A percentile compares a stretch with the other conserved stretches of the same genome.
phyloP scores from a whole-genome alignment of 2,113 vertebrate species.

The Odontesthes bonariensis region DNA sequence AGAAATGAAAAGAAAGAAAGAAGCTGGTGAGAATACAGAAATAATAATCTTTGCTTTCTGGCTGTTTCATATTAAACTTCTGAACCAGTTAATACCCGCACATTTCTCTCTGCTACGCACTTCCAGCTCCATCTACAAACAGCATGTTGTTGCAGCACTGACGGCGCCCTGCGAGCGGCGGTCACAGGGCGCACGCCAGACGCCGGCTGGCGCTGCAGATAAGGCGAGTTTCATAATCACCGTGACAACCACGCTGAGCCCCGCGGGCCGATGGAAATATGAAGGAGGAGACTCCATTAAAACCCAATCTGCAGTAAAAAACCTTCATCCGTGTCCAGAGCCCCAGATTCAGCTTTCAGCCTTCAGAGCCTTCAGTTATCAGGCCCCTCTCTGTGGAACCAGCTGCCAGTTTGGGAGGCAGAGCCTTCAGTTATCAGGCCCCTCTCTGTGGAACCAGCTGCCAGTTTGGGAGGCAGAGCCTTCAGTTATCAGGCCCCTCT shows the following conservation, averaged over 20 bases:
- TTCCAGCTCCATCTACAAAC: slow-evolving; percentile 31
- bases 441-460: too few relatives aligned
- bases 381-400: too few relatives aligned
- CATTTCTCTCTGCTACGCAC: too few relatives aligned
- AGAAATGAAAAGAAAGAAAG: background rate
- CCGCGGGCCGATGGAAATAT: slow-evolving; percentile 22
- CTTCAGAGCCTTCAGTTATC: too few relatives aligned
- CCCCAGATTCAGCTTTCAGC: too few relatives aligned
- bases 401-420: too few relatives aligned
- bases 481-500: too few relatives aligned
- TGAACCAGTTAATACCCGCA: background rate
- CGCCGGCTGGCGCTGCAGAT: slow-evolving; percentile 52
- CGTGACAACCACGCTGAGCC: slow-evolving; percentile 48
- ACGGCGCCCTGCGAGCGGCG: background rate
- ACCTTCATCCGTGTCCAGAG: too few relatives aligned
- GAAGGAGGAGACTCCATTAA: slow-evolving; percentile 6
- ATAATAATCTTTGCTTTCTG: background rate
- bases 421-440: too few relatives aligned
- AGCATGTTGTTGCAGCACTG: slow-evolving; percentile 18
- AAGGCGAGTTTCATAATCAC: slow-evolving; percentile 41
- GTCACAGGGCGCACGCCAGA: slow-evolving; percentile 8
- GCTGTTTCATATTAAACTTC: slow-evolving; percentile 4
- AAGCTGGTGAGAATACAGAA: background rate
- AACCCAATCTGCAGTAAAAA: background rate
- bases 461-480: too few relatives aligned